Evolutionary conservation across 2,888 invertebrate species (phyloP), one percentile per base, ranked within the genome.

Genomic region (Torymus texanus): DNA sequence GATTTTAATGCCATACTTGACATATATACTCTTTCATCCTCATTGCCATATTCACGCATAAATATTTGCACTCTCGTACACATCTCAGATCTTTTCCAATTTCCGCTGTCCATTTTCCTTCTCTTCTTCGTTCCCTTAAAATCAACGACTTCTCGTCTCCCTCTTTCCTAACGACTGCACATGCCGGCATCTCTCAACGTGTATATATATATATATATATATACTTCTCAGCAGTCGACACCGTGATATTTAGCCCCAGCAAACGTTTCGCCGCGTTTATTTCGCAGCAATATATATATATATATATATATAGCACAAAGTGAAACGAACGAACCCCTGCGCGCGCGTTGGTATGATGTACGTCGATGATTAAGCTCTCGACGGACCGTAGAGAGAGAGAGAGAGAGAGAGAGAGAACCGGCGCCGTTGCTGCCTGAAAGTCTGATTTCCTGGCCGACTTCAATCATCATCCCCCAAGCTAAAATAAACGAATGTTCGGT

Each of bases 371-470:
- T 29, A 29, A 29, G 29, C 29, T 29, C 29, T 29, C 29, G 29
- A 29, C 29, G 29, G 29, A 29, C 29, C 41, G 41, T 14, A 65
- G 50, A 16, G 63, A 65, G 14, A 12, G 55, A 56, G 12, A 10
- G 14, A 12, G 55, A 56, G 12, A 10, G 58, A 66, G 67, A 55
- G 59, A 61, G 61, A 67, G 59, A 75, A 29, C 51, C 12, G 24
- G 50, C 56, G 16, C 24, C 5, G 24, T 12, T 51, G 18, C 13
- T 51, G 61, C 18, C 56, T n/a, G 41, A 4, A 11, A 67, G 67
- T 59, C 75, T 53, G 67, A 75, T 75, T 67, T 67, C 61, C 61
- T 67, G 18, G 53, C 66, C 67, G 53, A 61, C 59, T 67, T 53
- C 59, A 65, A 75, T 67, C 75, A 61, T 63, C 61, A 21, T 53